Percentiles rank a stretch among this genome's conserved stretches.
Conservation (phyloP, 2,797 vertebrate species). For the Gymnocypris eckloni region DNA sequence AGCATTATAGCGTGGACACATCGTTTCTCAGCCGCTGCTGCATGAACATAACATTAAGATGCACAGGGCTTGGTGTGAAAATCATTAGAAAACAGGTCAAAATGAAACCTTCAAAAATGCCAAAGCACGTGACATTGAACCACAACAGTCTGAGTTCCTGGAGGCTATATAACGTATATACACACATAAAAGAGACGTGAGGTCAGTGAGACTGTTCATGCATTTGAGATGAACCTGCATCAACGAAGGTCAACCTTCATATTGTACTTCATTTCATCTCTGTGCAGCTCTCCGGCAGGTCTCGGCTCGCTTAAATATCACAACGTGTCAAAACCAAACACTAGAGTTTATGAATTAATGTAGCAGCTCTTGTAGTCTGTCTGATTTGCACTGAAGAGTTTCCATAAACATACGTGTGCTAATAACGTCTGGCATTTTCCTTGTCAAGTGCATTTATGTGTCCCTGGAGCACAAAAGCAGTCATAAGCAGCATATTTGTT, state of each 20-base stretch:
- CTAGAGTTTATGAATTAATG: neutral
- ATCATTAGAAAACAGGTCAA: no score
- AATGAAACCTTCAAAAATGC: no score
- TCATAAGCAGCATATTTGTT: no score
- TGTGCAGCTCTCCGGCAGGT: neutral
- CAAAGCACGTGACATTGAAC: no score
- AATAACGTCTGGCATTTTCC: neutral
- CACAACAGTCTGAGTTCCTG: neutral
- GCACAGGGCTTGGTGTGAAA: no score
- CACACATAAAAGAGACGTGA: neutral
- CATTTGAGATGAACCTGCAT: neutral
- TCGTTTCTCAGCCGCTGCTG: no score
- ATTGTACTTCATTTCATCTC: neutral
- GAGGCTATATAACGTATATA: neutral
- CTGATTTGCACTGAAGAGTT: neutral
- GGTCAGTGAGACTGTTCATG: conserved; percentile 17
- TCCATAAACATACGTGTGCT: neutral
- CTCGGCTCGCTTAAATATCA: conserved; percentile 30
- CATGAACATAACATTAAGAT: no score
- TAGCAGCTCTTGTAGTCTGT: neutral
- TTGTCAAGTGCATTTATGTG: neutral
- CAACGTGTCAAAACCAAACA: neutral
- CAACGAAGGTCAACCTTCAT: conserved; percentile 13
- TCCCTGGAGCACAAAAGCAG: no score
- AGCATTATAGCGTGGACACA: no score